Evolutionary conservation across 1,140 invertebrate genomes (phyloP), one percentile per base, ranked within the genome.

Genomic region (Scaptomyza montana): DNA sequence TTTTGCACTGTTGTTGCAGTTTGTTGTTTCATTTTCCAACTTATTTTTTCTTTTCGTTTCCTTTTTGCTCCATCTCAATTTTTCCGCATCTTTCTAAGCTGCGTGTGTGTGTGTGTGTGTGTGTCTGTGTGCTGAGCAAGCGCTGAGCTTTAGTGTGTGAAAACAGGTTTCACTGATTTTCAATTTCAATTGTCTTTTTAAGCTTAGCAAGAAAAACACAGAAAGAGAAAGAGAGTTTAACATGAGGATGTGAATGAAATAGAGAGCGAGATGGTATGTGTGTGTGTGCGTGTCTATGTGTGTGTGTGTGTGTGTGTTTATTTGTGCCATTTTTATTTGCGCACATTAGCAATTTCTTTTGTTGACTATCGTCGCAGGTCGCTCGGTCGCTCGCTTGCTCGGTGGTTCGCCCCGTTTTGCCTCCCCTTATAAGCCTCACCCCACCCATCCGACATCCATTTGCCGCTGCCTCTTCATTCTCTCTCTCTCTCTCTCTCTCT

Each of bases 101-200:
- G 33, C 33, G 33, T 36, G 33, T 9, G 33, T 36, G 33, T 36
- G 30, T 36, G 33, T 36, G 30, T 30, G 30, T 56, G 45, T 13
- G 36, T 45, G 65, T 70, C 60, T 84, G 80, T 60, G 21, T 25
- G 21, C 21, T 25, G 21, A 25, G 21, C 21, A 25, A 25, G 80
- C 79, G 80, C 68, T 63, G 60, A 53, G 72, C 72, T 72, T 77
- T 65, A 80, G 74, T 80, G 65, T 81, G 70, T 78, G 81, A 87
- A 78, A 86, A 87, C 81, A 68, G 82, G 82, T 81, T 86, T 86
- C 74, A 87, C 81, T 81, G 81, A 86, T 86, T 86, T 87, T 86
- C 70, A 86, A 87, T 86, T 86, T 86, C 81, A 86, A 86, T 87
- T 86, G 81, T 86, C 78, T 86, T 63, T 9, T 60, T 54, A 69